Conservation (phyloP, 2,113 vertebrate species). For the Chaetops frenatus region DNA sequence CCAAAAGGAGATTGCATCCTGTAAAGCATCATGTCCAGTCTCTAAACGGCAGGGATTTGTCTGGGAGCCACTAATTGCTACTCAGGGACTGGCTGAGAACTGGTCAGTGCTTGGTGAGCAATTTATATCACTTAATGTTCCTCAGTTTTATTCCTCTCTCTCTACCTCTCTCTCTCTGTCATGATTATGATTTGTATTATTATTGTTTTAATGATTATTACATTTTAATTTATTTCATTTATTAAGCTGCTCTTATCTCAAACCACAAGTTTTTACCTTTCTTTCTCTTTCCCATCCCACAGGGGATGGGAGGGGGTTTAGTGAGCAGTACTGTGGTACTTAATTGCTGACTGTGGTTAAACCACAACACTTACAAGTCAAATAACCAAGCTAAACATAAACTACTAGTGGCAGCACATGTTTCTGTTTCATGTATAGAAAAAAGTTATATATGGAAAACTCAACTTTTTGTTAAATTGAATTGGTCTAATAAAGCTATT, state of each 20-base stretch:
- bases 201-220: background rate
- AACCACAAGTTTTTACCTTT: background rate
- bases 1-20: background rate
- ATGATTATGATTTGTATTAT: background rate
- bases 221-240: background rate
- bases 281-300: background rate
- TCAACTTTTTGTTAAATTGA: background rate
- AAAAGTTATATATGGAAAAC: background rate
- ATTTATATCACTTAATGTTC: background rate
- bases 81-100: background rate
- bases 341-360: background rate
- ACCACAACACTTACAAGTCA: background rate
- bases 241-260: background rate
- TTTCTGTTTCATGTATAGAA: background rate
- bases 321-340: background rate
- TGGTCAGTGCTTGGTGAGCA: background rate
- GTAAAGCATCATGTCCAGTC: background rate
- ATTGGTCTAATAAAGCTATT: background rate
- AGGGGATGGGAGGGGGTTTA: rapidly evolving
- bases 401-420: background rate
- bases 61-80: background rate
- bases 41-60: background rate
- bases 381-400: background rate
- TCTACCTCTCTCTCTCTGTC: background rate
- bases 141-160: background rate